Evolutionary conservation across 2,113 vertebrate species (phyloP).

Genomic region (Pipra filicauda): DNA sequence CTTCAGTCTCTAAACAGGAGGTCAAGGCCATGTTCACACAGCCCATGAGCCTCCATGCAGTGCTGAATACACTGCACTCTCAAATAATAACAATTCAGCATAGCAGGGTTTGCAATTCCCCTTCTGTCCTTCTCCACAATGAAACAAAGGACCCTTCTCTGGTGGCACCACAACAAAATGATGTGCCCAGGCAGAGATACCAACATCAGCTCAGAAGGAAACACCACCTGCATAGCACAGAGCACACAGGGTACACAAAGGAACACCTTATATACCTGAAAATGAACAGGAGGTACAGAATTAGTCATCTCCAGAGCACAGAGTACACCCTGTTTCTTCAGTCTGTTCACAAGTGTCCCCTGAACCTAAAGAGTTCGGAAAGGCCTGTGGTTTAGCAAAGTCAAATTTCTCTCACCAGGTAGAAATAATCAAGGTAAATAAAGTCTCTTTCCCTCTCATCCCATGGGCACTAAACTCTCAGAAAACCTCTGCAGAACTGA

Average conservation of each 20-base stretch:
- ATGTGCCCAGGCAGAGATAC: background rate
- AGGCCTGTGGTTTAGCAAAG: background rate
- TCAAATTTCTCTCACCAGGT: background rate
- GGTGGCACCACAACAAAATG: background rate
- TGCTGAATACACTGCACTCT: fast-evolving
- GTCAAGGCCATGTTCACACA: background rate
- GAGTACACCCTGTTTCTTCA: background rate
- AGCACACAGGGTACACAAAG: background rate
- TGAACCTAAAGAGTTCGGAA: background rate
- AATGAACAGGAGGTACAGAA: background rate
- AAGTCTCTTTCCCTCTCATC: background rate
- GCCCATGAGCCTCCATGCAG: background rate
- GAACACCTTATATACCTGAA: background rate
- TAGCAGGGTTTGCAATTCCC: fast-evolving
- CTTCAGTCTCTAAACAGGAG: background rate
- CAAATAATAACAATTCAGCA: background rate
- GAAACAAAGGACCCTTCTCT: background rate
- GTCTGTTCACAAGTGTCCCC: background rate
- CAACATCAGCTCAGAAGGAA: background rate
- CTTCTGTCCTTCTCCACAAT: fast-evolving
- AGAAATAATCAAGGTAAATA: background rate
- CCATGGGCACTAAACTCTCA: background rate
- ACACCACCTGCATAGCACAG: background rate
- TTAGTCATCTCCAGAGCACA: background rate
- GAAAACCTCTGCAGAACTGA: background rate